These are phyloP conservation scores for Mormyrus lacerda DNA, from an alignment of 2,113 vertebrate species.

Conservation along the genomic window DNA sequence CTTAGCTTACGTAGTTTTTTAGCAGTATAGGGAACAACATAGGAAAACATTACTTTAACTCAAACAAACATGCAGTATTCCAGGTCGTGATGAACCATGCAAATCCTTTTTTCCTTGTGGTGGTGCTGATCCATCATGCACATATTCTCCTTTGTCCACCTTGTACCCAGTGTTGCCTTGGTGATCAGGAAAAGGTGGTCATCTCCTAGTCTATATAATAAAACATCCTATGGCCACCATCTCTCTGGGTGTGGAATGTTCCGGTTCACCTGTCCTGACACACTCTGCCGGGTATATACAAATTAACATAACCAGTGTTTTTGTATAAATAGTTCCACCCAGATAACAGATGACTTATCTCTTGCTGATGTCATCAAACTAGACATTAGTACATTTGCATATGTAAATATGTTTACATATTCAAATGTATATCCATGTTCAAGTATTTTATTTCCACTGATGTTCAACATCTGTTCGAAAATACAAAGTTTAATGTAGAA, in stretches of 20 bases:
- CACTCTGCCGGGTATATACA: not conserved
- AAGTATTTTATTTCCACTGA: not conserved
- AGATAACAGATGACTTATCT: not conserved
- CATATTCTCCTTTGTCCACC: not conserved
- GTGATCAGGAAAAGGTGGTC: not conserved
- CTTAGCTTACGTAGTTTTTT: not conserved
- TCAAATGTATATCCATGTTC: not conserved
- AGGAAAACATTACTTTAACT: not conserved
- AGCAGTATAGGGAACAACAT: not conserved
- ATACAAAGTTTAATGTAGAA: not conserved
- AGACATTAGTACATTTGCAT: not conserved
- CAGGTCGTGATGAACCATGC: not conserved
- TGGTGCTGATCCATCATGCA: not conserved
- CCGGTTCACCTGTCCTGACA: not conserved
- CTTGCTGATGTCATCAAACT: not conserved
- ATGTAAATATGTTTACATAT: constrained; percentile 1
- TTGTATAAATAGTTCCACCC: not conserved
- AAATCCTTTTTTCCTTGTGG: not conserved
- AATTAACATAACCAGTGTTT: not conserved
- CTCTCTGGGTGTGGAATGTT: not conserved
- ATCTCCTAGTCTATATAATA: not conserved
- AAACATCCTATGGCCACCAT: not conserved
- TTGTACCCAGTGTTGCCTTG: not conserved
- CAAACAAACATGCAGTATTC: not conserved
- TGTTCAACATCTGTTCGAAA: not conserved